Percentiles rank a stretch among this genome's conserved stretches.
Conservation (phyloP, 2,113 vertebrate species). For the Accipiter virgatus region DNA sequence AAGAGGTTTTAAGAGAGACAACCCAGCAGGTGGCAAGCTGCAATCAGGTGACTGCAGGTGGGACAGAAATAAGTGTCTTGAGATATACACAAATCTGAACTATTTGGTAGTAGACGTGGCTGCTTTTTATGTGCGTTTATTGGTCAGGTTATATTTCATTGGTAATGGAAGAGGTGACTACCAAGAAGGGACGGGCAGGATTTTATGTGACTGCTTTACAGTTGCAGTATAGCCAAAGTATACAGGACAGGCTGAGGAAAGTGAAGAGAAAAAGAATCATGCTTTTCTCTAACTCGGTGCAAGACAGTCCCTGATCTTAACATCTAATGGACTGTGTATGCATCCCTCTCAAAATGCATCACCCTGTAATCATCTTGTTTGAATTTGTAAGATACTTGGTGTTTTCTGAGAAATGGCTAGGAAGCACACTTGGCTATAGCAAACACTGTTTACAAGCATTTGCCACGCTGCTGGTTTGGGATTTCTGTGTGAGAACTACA, state of each 20-base stretch:
- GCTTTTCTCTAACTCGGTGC: background rate
- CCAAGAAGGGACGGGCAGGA: background rate
- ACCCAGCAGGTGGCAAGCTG: background rate
- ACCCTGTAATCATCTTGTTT: background rate
- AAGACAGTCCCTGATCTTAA: background rate
- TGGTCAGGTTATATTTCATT: background rate
- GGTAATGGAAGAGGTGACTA: background rate
- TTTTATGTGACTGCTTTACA: background rate
- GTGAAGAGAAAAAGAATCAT: background rate
- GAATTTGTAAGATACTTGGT: background rate
- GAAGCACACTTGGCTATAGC: fast-evolving
- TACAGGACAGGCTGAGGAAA: background rate
- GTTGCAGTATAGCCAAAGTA: background rate
- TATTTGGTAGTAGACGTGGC: background rate
- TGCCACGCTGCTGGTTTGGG: background rate
- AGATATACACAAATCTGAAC: background rate
- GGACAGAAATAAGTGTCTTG: background rate
- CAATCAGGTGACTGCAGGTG: background rate
- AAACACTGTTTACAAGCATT: background rate
- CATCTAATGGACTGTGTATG: background rate
- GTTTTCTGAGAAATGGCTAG: background rate
- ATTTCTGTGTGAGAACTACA: background rate
- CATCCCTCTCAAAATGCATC: background rate
- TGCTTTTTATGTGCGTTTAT: background rate
- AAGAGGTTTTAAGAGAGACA: background rate